Evolutionary conservation across 2,113 vertebrate species (phyloP).

Genomic region (Indicator indicator): DNA sequence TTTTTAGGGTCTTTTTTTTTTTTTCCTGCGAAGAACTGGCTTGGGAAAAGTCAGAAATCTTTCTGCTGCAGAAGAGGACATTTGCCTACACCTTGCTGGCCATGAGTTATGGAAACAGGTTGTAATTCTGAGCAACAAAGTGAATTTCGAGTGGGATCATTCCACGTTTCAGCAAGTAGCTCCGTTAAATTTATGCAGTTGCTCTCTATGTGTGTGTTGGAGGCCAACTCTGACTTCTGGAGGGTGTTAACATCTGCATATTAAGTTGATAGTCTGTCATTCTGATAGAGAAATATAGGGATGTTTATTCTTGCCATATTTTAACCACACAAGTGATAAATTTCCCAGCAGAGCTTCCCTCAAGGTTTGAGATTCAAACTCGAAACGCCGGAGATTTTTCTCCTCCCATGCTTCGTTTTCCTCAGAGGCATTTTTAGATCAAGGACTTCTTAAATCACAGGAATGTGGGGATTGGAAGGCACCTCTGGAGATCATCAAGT

Average conservation of each 20-base stretch:
- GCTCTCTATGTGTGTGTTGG: neutral
- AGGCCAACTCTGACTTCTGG: neutral
- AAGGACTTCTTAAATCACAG: neutral
- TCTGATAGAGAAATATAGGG: neutral
- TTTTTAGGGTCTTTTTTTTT: too few relatives aligned
- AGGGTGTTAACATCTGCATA: neutral
- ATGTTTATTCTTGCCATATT: neutral
- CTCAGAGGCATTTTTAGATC: neutral
- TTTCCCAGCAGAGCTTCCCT: neutral
- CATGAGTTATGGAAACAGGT: neutral
- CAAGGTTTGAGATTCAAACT: neutral
- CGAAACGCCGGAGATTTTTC: neutral
- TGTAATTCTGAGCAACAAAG: neutral
- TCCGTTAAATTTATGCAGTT: neutral
- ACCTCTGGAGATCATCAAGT: neutral
- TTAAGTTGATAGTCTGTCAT: neutral
- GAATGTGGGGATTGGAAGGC: neutral
- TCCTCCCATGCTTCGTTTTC: neutral
- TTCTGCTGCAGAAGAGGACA: neutral
- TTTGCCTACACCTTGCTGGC: neutral
- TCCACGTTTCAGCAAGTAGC: neutral
- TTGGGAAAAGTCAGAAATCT: neutral
- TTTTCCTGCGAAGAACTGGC: conserved; percentile 1
- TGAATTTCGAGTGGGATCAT: neutral
- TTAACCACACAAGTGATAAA: neutral